Base-by-base conservation (phyloP, 2,888 invertebrate species). In the Lepetodrilus schrolli region DNA sequence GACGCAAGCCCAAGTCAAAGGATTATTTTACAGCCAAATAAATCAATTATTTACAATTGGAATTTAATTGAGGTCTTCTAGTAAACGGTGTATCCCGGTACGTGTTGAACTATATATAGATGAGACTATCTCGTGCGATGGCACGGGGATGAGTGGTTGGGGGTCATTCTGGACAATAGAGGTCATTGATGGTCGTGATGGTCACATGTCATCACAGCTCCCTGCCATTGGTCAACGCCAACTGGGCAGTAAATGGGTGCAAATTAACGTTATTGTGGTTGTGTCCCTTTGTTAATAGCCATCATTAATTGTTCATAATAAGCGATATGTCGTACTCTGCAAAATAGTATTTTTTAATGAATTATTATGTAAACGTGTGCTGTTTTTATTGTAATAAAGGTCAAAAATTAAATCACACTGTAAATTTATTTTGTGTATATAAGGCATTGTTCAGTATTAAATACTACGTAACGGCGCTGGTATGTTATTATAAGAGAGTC, bases 131-230 rank as follows among this genome's bases (percentile, higher is more conserved):
- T 58, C 58, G 0, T 17, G 58, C 17, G 58, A 58, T 17, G 30
- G 21, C 58, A 58, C 58, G 58, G 13, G n/a, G 58, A 34, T 34
- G 58, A 23, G 58, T 34, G 30, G 17, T 34, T 34, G 34, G 58
- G n/a, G 58, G 34, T 58, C 58, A 58, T 58, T 30, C 26, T 30
- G 17, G 58, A 26, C 17, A 58, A 26, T 58, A 58, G n/a, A 58
- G 58, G 58, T 58, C 58, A 34, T 26, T n/a, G 58, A 34, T 58
- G 58, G 17, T 17, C 58, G 34, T 58, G 58, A 30, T 30, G 58
- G 58, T 58, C 58, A 58, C 58, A 34, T 58, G 58, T 58, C 58
- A 58, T 58, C 34, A 30, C 58, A 17, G 7, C 58, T 58, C 58
- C 26, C 34, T 58, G 34, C 23, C 30, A 3, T 26, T 58, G 26